Evolutionary conservation across 2,113 vertebrate species (phyloP).

Genomic region (Haemorhous mexicanus): DNA sequence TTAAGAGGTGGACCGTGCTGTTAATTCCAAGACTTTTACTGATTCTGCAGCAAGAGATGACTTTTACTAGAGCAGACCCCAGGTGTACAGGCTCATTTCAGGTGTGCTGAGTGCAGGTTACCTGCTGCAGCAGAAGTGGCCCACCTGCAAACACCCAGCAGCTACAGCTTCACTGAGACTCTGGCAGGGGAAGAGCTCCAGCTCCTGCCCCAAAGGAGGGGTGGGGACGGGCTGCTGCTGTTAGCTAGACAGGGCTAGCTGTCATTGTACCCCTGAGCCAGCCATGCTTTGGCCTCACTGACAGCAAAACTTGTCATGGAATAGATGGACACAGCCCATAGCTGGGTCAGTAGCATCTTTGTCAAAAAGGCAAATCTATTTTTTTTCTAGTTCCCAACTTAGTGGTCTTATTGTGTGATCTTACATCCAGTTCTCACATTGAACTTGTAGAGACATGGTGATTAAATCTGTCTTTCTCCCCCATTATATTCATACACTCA

Average conservation of each 20-base stretch:
- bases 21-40: background rate
- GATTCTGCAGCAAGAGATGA: background rate
- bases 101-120: fast-evolving
- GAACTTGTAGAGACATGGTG: background rate
- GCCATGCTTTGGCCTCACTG: background rate
- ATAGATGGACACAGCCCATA: background rate
- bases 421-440: background rate
- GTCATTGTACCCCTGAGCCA: fast-evolving
- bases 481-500: background rate
- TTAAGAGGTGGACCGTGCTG: background rate
- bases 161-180: background rate
- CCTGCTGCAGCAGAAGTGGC: background rate
- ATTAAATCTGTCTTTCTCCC: background rate
- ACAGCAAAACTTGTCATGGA: background rate
- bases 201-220: background rate
- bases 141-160: background rate
- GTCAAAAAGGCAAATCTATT: background rate
- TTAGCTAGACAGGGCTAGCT: too few relatives aligned
- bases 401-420: background rate
- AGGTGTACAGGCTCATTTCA: background rate
- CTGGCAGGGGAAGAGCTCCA: background rate
- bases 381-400: background rate
- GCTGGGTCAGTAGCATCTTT: background rate
- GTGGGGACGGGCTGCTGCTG: background rate
- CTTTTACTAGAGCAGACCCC: background rate